phyloP scores from a whole-genome alignment of 1,140 invertebrate species.

The Aphelinus atriplicis region DNA sequence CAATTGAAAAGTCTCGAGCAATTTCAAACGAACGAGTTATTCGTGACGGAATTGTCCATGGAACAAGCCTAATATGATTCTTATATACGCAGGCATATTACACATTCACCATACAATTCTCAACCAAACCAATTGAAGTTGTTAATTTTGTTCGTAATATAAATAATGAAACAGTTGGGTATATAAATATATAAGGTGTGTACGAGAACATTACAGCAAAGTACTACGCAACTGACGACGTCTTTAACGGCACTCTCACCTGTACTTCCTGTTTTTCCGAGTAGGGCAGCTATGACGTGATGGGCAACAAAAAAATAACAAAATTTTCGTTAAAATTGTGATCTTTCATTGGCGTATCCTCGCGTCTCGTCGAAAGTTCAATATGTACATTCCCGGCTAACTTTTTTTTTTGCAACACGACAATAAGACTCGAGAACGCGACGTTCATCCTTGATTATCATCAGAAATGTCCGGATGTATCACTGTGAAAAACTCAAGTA shows the following conservation, averaged over 20 bases:
- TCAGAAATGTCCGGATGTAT: not conserved
- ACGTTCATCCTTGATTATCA: slow-evolving; percentile 30
- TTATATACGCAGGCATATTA: not conserved
- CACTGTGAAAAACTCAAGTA: slow-evolving; percentile 18
- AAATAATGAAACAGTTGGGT: too few species aligned
- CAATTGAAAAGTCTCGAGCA: not conserved
- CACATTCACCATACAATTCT: slow-evolving; percentile 15
- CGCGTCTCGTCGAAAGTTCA: slow-evolving; percentile 4
- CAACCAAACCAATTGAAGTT: slow-evolving; percentile 4
- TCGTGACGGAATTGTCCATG: too few species aligned
- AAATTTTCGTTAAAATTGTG: slow-evolving; percentile 46
- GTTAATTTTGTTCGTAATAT: not conserved
- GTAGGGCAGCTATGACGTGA: slow-evolving; percentile 61
- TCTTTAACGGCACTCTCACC: slow-evolving; percentile 55
- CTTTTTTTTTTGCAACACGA: not conserved
- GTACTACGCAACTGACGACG: slow-evolving; percentile 17
- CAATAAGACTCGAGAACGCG: not conserved
- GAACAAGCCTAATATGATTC: too few species aligned
- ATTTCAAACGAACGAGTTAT: too few species aligned
- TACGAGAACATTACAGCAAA: slow-evolving; percentile 25
- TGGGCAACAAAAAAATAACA: slow-evolving; percentile 51
- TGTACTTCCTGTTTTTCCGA: slow-evolving; percentile 65
- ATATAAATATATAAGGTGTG: not conserved
- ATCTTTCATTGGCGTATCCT: slow-evolving; percentile 13
- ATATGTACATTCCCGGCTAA: slow-evolving; percentile 4